Base-by-base conservation (phyloP, 2,797 vertebrate genomes). In the Enteromius trimaculatus region DNA sequence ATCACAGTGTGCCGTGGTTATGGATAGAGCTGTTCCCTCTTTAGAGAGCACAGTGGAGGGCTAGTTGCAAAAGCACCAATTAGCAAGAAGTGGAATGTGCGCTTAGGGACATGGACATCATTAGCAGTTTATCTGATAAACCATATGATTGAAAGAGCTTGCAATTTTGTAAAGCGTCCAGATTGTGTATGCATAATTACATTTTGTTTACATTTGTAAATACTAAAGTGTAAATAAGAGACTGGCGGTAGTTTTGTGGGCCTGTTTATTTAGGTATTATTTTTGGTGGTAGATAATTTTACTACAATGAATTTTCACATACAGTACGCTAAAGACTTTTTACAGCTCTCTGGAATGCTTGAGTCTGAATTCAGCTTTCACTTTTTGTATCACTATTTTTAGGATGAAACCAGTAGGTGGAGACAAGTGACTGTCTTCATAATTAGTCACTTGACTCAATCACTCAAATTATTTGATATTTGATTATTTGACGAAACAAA, bases 41-140 rank as follows among this genome's bases (percentile, higher is more conserved):
- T 60, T 66, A 69, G 64, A 88, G 34, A 82, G 66, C 83, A n/a
- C 34, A 5, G 51, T 78, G 58, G 58, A 75, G 39, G 77, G 44
- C 77, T 53, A 55, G 58, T 79, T 80, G 69, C 31, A 84, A 88
- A 88, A 86, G 68, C 55, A 75, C 87, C 83, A 89, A 87, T 89
- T 89, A 88, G 53, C 64, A 78, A 75, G 47, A 82, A 80, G 83
- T 79, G 74, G 65, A 81, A 83, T 77, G 70, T 84, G 81, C 69
- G 31, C 55, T 80, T 31, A 42, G 77, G 83, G 82, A 80, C 74
- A 77, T 74, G 75, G 71, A 84, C 83, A 83, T 87, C 78, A 86
- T 88, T 89, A 88, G 74, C 37, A 4, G 60, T 77, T 53, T 26
- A 72, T 51, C 79, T 84, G 79, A 85, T 84, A 78, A 84, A 68